Percentiles rank a stretch among this genome's conserved stretches.
These are phyloP conservation scores for Prochilodus magdalenae DNA, from an alignment of 2,113 vertebrate genomes.

Conservation along the genomic window DNA sequence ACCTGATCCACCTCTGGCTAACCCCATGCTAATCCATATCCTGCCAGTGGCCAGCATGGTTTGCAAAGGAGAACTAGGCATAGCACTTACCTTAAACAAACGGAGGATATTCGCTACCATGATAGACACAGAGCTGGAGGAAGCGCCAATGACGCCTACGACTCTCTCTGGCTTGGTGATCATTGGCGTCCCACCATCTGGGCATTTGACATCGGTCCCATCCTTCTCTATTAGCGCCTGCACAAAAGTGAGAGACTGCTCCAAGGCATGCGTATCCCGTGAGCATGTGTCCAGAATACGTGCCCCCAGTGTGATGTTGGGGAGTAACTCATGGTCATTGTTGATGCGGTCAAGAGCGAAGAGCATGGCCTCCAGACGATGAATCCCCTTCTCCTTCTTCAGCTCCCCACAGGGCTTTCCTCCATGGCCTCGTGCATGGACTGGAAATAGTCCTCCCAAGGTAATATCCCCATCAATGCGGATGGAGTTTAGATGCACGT, in stretches of 20 bases:
- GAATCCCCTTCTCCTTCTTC: conserved; percentile 97
- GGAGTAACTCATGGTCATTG: conserved; percentile 93
- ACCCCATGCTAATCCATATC: neutral
- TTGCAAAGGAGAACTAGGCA: neutral
- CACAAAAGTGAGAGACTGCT: conserved; percentile 98
- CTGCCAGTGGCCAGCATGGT: no score
- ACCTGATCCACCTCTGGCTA: no score
- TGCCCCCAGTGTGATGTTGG: conserved; percentile 95
- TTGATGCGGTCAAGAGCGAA: conserved; percentile 98
- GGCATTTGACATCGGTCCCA: conserved; percentile 92
- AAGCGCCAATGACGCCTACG: conserved; percentile 95
- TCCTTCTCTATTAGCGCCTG: conserved; percentile 98
- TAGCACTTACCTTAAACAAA: conserved; percentile 91
- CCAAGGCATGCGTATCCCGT: conserved; percentile 93
- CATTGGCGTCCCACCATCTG: conserved; percentile 89
- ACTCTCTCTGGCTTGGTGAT: conserved; percentile 95
- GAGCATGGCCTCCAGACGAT: conserved; percentile 96
- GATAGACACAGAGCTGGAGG: conserved; percentile 96
- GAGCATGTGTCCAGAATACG: conserved; percentile 98
- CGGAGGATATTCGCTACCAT: conserved; percentile 99
- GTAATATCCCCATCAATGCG: conserved; percentile 97
- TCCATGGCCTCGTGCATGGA: conserved; percentile 89
- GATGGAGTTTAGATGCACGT: conserved; percentile 96
- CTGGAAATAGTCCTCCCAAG: conserved; percentile 93
- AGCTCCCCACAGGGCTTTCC: conserved; percentile 95